Evolutionary conservation across 2,113 vertebrate genomes (phyloP).

Genomic region (Carettochelys insculpta): DNA sequence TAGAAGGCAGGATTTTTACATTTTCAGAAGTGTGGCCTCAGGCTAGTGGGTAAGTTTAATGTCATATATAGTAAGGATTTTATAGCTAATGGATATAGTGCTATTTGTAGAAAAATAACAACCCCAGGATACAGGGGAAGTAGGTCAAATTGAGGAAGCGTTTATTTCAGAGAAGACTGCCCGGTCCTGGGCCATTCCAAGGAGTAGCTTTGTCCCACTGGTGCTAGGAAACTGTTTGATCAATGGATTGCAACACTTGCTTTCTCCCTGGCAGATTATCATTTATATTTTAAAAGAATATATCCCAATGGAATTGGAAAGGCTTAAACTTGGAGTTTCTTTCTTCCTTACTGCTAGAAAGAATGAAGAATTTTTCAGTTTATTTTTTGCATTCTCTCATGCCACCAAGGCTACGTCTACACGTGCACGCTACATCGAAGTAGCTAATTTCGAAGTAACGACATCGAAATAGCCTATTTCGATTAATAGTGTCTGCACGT

Average conservation of each 20-base stretch:
- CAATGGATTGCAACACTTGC: neutral
- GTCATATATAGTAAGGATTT: too few relatives aligned
- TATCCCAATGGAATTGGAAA: neutral
- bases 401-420: too few relatives aligned
- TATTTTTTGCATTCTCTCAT: neutral
- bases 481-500: too few relatives aligned
- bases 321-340: neutral
- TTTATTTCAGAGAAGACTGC: neutral
- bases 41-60: too few relatives aligned
- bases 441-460: too few relatives aligned
- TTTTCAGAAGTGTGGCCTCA: too few relatives aligned
- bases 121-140: accelerated
- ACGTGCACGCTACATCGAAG: too few relatives aligned
- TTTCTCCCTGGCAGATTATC: too few relatives aligned
- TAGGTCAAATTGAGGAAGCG: neutral
- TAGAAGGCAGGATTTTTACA: too few relatives aligned
- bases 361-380: neutral
- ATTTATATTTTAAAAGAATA: neutral
- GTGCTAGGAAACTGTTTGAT: neutral
- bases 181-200: neutral
- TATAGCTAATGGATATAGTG: too few relatives aligned
- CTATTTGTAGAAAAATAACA: neutral
- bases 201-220: too few relatives aligned
- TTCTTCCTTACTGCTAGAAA: neutral
- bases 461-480: too few relatives aligned